Conservation (phyloP, 2,888 invertebrate species). For the Cylindroiulus punctatus region DNA sequence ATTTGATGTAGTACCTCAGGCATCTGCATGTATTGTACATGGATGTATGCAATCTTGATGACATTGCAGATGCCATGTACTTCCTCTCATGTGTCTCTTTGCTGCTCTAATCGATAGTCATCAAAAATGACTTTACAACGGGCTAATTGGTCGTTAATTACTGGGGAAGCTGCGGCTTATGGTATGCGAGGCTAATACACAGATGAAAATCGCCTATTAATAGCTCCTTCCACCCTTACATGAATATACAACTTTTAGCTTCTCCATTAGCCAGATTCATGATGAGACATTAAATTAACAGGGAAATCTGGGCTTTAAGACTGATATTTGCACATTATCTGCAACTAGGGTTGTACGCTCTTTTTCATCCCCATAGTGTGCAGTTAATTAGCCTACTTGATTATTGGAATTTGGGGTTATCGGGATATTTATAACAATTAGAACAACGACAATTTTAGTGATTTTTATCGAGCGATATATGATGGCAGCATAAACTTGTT, state of each 20-base stretch:
- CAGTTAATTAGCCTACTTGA: neutral
- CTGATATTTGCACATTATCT: neutral
- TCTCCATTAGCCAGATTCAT: neutral
- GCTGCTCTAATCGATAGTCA: slow-evolving; percentile 49
- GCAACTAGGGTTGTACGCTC: neutral
- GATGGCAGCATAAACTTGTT: neutral
- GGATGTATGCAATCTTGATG: neutral
- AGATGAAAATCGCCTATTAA: slow-evolving; percentile 6
- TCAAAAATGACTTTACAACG: slow-evolving; percentile 54
- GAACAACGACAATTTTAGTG: neutral
- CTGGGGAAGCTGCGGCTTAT: slow-evolving; percentile 49
- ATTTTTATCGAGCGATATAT: neutral
- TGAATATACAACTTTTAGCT: neutral
- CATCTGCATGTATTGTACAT: neutral
- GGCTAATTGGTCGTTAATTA: slow-evolving; percentile 56
- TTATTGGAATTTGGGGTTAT: neutral
- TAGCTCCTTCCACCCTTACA: neutral
- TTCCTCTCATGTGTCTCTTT: slow-evolving; percentile 7
- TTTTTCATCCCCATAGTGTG: neutral
- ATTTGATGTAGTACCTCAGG: neutral
- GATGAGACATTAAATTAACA: slow-evolving; percentile 20
- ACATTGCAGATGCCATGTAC: neutral
- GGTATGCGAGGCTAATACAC: slow-evolving; percentile 6
- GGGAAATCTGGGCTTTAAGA: neutral
- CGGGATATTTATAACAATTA: neutral